phyloP scores from a whole-genome alignment of 2,888 invertebrate genomes.

The Neoaliturus tenellus region DNA sequence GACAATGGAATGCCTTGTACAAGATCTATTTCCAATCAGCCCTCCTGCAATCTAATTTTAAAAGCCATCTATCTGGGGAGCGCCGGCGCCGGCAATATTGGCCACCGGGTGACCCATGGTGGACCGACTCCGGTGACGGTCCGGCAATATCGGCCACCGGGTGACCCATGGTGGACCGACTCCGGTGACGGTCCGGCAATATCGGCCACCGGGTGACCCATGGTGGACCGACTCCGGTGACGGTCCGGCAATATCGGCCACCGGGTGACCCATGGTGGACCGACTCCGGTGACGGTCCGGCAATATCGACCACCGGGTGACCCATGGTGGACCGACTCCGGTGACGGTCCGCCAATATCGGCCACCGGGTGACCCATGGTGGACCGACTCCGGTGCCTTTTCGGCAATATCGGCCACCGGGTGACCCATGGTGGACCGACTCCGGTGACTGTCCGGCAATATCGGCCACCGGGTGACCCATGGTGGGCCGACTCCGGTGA shows the following conservation, averaged over 20 bases:
- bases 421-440: background rate
- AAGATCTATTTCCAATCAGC: too few relatives aligned
- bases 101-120: background rate
- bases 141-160: background rate
- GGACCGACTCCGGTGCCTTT: background rate
- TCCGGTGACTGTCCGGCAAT: background rate
- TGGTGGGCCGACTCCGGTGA: background rate
- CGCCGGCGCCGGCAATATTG: too few relatives aligned
- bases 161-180: background rate
- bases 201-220: background rate
- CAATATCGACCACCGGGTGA: background rate
- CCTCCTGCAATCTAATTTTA: too few relatives aligned
- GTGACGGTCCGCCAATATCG: background rate
- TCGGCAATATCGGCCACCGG: background rate
- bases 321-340: background rate
- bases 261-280: background rate
- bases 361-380: background rate
- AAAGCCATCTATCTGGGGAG: background rate
- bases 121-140: background rate
- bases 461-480: background rate
- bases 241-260: background rate
- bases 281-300: background rate
- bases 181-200: background rate
- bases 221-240: background rate
- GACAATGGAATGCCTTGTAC: too few relatives aligned